Evolutionary conservation across 37 sponge, comb jelly and placozoan genomes (phyloP), one percentile per base, ranked within the genome.

Genomic region (Mnemiopsis leidyi): DNA sequence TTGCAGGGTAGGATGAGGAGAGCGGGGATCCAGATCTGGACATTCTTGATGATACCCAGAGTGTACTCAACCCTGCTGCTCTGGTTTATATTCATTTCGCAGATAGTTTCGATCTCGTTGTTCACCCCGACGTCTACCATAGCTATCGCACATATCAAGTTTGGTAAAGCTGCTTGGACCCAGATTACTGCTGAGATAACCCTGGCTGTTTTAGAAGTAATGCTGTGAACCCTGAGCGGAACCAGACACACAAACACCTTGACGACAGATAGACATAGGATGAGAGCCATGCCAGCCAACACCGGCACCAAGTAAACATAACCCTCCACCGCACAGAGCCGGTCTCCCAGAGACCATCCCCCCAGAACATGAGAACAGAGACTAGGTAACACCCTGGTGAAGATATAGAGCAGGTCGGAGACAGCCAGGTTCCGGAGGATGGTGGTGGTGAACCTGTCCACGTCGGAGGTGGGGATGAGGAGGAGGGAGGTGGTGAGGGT

Each of bases 11-110:
- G 9, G 7, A 85, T 33, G 9, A 28, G 35, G 29, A 85, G 90
- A n/a, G 90, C 61, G 90, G 90, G 61, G 0, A 85, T 26, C 90
- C 90, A 85, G 38, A 85, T 85, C 90, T 85, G 61, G 21, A 85
- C 29, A 29, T 85, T 85, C 29, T 23, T n/a, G 29, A 85, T n/a
- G 28, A 85, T 33, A 26, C 35, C 35, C 3, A 85, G 23, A 38
- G 3, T n/a, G 36, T 85, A 39, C 26, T 29, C 61, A 3, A 85
- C 0, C n/a, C 48, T 39, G 61, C 24, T 32, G 26, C 38, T 39
- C 35, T 18, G 23, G 39, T 38, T 85, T 21, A 40, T n/a, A 5
- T 5, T 7, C 82, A 36, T 31, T 39, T 85, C 90, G 39, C 90
- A 85, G 26, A 85, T 40, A n/a, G 61, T 40, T 26, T 85, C 90